phyloP scores from a whole-genome alignment of 2,888 invertebrate genomes.

The Thera obeliscata region DNA sequence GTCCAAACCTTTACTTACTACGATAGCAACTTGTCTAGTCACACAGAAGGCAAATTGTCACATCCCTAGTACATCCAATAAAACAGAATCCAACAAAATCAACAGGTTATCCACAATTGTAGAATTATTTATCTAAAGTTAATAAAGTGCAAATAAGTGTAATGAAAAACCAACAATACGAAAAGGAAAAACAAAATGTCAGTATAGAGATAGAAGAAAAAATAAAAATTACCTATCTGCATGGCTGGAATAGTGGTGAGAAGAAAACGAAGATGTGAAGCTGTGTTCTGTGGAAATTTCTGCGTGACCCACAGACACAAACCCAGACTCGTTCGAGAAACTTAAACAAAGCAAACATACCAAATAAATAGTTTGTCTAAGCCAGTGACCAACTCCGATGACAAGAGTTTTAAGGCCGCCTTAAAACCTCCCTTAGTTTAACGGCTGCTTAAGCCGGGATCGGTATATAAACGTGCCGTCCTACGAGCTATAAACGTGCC shows the following conservation, averaged over 20 bases:
- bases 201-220: slow-evolving; percentile 30
- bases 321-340: slow-evolving; percentile 83
- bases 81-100: slow-evolving; percentile 29
- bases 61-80: slow-evolving; percentile 34
- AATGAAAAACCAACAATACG: slow-evolving; percentile 36
- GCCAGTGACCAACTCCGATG: not conserved
- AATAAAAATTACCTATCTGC: slow-evolving; percentile 68
- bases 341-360: slow-evolving; percentile 52
- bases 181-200: slow-evolving; percentile 34
- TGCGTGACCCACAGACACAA: slow-evolving; percentile 80
- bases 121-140: slow-evolving; percentile 29
- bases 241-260: slow-evolving; percentile 78
- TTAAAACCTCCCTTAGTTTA: too few species aligned
- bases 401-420: not conserved
- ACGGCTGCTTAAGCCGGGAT: too few species aligned
- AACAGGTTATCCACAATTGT: slow-evolving; percentile 26
- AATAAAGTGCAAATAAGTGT: slow-evolving; percentile 42
- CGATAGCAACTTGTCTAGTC: slow-evolving; percentile 17
- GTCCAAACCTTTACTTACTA: not conserved
- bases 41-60: slow-evolving; percentile 17
- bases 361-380: slow-evolving; percentile 22
- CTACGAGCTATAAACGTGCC: too few species aligned
- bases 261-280: slow-evolving; percentile 75
- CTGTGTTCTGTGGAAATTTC: slow-evolving; percentile 77
- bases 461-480: too few species aligned